Percentiles rank a stretch among this genome's conserved stretches.
Conservation (phyloP, 2,888 invertebrate species). For the Elysia crispata region DNA sequence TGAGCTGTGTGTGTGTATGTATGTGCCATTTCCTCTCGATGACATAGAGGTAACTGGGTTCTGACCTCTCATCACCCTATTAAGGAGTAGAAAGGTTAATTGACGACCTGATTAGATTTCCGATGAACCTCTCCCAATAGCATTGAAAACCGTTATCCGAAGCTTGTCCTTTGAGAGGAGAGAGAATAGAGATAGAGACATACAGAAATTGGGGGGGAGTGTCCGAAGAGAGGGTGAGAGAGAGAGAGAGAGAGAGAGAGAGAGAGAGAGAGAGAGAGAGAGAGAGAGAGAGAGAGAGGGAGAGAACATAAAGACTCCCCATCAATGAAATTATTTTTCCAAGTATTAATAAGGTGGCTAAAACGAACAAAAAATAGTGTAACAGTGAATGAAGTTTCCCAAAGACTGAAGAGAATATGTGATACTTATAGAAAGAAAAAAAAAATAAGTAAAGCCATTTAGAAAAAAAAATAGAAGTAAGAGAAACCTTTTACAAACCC, state of each 20-base stretch:
- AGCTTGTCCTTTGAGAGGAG: neutral
- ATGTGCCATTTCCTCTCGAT: too few relatives aligned
- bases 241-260: neutral
- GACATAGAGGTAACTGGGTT: too few relatives aligned
- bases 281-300: neutral
- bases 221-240: neutral
- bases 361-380: neutral
- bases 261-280: conserved; percentile 12
- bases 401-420: neutral
- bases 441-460: neutral
- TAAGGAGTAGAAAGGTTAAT: too few relatives aligned
- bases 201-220: neutral
- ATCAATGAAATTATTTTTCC: too few relatives aligned
- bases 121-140: too few relatives aligned
- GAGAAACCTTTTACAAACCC: too few relatives aligned
- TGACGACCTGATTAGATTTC: too few relatives aligned
- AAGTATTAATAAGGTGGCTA: too few relatives aligned
- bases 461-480: neutral
- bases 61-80: too few relatives aligned
- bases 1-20: too few relatives aligned
- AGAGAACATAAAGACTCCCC: neutral
- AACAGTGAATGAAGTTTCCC: neutral
- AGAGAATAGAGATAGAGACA: neutral
- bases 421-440: neutral
- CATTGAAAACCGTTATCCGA: too few relatives aligned